Base-by-base conservation (phyloP, 2,888 invertebrate species). In the Pandemis heparana region DNA sequence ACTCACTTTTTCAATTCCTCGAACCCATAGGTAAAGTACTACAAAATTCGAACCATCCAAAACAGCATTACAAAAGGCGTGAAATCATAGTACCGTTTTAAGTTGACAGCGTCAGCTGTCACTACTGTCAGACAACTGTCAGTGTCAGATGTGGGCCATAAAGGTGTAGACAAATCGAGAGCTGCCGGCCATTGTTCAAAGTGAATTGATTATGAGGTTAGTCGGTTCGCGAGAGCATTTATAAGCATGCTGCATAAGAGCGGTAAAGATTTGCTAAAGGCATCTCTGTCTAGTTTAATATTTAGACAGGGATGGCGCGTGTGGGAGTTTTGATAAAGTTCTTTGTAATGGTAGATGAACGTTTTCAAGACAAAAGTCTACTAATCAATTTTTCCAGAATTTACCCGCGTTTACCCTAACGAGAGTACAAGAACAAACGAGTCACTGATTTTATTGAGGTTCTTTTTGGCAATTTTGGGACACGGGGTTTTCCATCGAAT, bases 61-160 rank as follows among this genome's bases (percentile, higher is more conserved):
- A 32, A 43, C 32, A n/a, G 65, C 23, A 65, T 65, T 38, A 71
- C 41, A 46, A 56, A 72, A 67, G 62, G 72, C 63, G 72, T 68
- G 67, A 72, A 72, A 16, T 51, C 63, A 7, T 38, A 39, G 60
- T 41, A 62, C 43, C 62, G 63, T 63, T 46, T 46, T 14, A 59
- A 23, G 39, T 18, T 67, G 67, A 67, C 67, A 72, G 62, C 10
- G 46, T 43, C 53, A 67, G 69, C 73, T 73, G 73, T 73, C 73
- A 73, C 67, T 72, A 64, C 73, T 69, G 69, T 73, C 73, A 69
- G 73, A 66, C 51, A 73, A 73, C 73, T 73, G 73, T 73, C 73
- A 73, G 39, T 73, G 72, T 73, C 73, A 73, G 16, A 72, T 72
- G 67, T 66, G 43, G 14, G 39, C 64, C 48, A 73, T 72, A 67